phyloP scores from a whole-genome alignment of 1,140 invertebrate genomes.

The Dendroctonus valens region DNA sequence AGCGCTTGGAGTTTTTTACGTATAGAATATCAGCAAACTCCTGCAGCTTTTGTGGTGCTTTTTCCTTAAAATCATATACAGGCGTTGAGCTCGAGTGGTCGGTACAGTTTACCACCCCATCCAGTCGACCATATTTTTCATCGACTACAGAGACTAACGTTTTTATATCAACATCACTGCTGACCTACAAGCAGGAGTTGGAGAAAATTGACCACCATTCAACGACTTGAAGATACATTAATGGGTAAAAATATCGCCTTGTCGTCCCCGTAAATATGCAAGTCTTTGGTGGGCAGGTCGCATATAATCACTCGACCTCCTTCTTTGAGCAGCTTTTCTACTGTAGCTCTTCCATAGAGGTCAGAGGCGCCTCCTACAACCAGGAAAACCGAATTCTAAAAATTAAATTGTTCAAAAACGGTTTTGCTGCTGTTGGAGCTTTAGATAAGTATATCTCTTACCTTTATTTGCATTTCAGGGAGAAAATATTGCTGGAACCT shows the following conservation, averaged over 20 bases:
- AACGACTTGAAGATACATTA: constrained; percentile 4
- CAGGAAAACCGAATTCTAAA: constrained; percentile 31
- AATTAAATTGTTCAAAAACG: neutral
- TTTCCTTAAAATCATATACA: constrained; percentile 11
- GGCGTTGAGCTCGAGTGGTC: constrained; percentile 1
- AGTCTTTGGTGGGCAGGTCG: constrained; percentile 14
- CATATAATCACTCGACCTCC: constrained; percentile 23
- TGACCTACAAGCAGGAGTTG: constrained; percentile 2
- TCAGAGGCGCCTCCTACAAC: constrained; percentile 27
- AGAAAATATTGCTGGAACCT: too few species aligned
- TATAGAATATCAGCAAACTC: constrained; percentile 15
- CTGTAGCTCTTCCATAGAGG: constrained; percentile 17
- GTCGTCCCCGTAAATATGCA: constrained; percentile 28
- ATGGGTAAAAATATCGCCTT: constrained; percentile 28
- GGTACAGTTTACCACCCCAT: constrained; percentile 25
- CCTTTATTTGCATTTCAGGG: too few species aligned
- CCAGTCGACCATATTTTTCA: constrained; percentile 23
- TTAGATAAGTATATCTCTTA: too few species aligned
- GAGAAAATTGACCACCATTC: neutral
- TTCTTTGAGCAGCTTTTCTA: constrained; percentile 18
- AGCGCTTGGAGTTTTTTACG: constrained; percentile 4
- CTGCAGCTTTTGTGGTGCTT: constrained; percentile 1
- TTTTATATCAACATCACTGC: constrained; percentile 10
- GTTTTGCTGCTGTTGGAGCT: too few species aligned
- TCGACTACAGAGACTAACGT: constrained; percentile 10